Base-by-base conservation (phyloP, 2,113 vertebrate genomes). In the Semicossyphus pulcher region DNA sequence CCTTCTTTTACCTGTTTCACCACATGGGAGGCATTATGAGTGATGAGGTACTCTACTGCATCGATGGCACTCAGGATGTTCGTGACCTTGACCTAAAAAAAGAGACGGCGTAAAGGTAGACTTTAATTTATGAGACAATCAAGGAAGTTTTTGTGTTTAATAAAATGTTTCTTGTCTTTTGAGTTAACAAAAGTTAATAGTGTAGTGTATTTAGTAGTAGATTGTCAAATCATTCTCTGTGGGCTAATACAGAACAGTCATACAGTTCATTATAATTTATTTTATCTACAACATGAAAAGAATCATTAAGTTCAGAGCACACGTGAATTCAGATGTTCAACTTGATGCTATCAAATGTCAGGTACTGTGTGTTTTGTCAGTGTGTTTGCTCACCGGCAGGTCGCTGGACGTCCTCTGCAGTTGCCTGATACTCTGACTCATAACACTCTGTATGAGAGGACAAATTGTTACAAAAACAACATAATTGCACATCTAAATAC, bases 41-140 rank as follows among this genome's bases (percentile, higher is more conserved):
- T 89, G 76, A 99, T 93, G 80, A 98, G 95, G 57, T 92, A 74
- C 87, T 99, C 96, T 25, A 94, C 95, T 72, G 93, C 89, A 72
- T 98, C 95, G 68, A 99, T 92, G 76, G 95, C 88, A 0, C 77
- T 78, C 63, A 98, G 88, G 61, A 95, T 90, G 49, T 93, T 92
- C 15, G 80, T 91, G 67, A 97, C 93, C 85, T 94, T 96, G 12
- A 85, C 87, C 97, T 99, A 57, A 57, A 61, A 72, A 28, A 29
- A n/a, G n/a, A n/a, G n/a, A n/a, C n/a, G n/a, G n/a, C n/a, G n/a
- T n/a, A n/a, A n/a, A n/a, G n/a, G n/a, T n/a, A n/a, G n/a, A n/a
- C 59, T 34, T 37, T n/a, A n/a, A 57, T 10, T 0, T 4, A 11
- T 16, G 10, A 18, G 5, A 20, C 2, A 10, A 14, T 8, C 3